phyloP scores from a whole-genome alignment of 1,140 invertebrate genomes.

The Eulimnadia texana region DNA sequence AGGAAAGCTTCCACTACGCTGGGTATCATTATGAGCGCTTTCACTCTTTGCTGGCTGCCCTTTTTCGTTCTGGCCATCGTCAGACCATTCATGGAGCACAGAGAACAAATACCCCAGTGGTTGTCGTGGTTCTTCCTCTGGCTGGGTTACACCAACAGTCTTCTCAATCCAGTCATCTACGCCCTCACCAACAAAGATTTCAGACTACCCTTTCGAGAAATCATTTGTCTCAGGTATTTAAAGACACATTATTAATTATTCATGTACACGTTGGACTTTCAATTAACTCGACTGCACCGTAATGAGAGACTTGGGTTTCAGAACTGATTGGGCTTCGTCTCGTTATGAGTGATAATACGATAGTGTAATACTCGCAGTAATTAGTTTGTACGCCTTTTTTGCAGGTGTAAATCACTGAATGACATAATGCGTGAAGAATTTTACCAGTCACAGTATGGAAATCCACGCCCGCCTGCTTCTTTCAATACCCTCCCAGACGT shows the following conservation, averaged over 20 bases:
- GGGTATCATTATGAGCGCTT: slow-evolving; percentile 94
- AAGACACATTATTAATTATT: too few relatives aligned
- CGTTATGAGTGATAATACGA: too few relatives aligned
- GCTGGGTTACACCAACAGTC: slow-evolving; percentile 85
- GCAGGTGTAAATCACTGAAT: slow-evolving; percentile 71
- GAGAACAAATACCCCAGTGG: slow-evolving; percentile 42
- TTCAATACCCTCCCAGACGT: not conserved
- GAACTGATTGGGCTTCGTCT: too few relatives aligned
- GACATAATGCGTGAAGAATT: slow-evolving; percentile 83
- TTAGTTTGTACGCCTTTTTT: slow-evolving; percentile 26
- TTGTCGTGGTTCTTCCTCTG: slow-evolving; percentile 54
- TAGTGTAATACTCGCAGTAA: too few relatives aligned
- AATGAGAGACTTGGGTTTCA: too few relatives aligned
- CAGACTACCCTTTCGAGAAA: slow-evolving; percentile 79
- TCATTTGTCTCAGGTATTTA: slow-evolving; percentile 54
- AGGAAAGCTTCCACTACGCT: slow-evolving; percentile 89
- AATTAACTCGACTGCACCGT: too few relatives aligned
- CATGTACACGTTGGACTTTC: too few relatives aligned
- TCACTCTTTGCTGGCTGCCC: slow-evolving; percentile 91
- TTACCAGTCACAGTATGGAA: slow-evolving; percentile 76
- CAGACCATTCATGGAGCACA: slow-evolving; percentile 50
- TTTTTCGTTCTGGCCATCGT: slow-evolving; percentile 87
- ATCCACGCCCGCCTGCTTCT: not conserved
- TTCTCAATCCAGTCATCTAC: slow-evolving; percentile 86
- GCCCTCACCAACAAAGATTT: slow-evolving; percentile 84